Base-by-base conservation (phyloP, 1,140 invertebrate species). In the Zaprionus vittiger region DNA sequence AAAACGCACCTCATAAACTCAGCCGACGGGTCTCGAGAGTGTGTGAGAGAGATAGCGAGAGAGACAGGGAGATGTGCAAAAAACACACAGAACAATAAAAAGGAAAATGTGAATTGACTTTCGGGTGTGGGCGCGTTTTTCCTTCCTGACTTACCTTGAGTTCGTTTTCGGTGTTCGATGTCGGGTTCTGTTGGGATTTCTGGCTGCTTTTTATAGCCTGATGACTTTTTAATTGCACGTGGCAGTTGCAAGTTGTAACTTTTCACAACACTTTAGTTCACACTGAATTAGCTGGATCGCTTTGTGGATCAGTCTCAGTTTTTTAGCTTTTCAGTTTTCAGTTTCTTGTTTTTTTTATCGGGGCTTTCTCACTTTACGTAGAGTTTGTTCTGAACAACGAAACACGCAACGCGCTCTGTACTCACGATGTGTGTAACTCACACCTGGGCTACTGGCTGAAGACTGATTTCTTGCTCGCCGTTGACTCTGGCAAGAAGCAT, bases 401-500 rank as follows among this genome's bases (percentile, higher is more conserved):
- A 38, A 49, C 66, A 68, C 63, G 64, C 70, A 67, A 69, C 77
- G 77, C 79, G 79, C 77, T 77, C 68, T 72, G 67, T 67, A 81
- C 77, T 79, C 66, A 66, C 73, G 73, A 82, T 82, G 77, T 90
- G 68, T 83, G 84, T 91, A 86, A 81, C 86, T 91, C 80, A 83
- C 90, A 90, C 90, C 82, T 91, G 84, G 90, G 82, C 84, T 79
- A 90, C 90, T 90, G 75, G 82, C 89, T 79, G 84, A 91, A 84
- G 90, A 91, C 90, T 91, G 90, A 91, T 81, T 91, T 91, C 79
- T 83, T 68, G 72, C 78, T 81, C 73, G 79, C 73, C 77, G 67
- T 73, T 67, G 78, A 75, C 76, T 73, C 82, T 83, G 85, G 81
- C 76, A 91, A 90, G 90, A 91, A 91, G 90, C 84, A 84, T 91